Conservation (phyloP, 1,140 invertebrate species). For the Ctenoplectra terminalis region DNA sequence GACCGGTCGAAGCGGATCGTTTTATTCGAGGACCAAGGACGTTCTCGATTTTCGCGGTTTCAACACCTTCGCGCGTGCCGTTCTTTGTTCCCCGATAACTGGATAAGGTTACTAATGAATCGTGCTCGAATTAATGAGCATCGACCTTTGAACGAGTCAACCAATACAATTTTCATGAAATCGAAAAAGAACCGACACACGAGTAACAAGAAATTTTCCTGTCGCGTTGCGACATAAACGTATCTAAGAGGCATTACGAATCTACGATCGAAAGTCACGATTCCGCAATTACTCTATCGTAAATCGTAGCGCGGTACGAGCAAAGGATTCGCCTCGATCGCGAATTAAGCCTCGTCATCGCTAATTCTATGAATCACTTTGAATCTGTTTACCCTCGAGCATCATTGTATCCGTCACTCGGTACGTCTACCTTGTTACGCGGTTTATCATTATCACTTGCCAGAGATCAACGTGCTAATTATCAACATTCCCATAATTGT, state of each 20-base stretch:
- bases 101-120: not conserved
- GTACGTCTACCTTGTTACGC: conserved; percentile 19
- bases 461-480: conserved; percentile 14
- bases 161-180: not conserved
- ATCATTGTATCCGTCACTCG: conserved; percentile 16
- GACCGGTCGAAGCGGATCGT: conserved; percentile 58
- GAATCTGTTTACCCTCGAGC: conserved; percentile 16
- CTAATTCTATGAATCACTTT: conserved; percentile 32
- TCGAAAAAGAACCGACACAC: not conserved
- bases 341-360: conserved; percentile 18
- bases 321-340: conserved; percentile 10
- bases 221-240: not conserved
- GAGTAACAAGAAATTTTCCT: not conserved
- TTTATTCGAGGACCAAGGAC: conserved; percentile 51
- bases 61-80: conserved; percentile 41
- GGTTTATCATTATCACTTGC: conserved; percentile 16
- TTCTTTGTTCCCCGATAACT: not conserved
- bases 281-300: conserved; percentile 8
- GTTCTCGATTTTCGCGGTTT: conserved; percentile 69
- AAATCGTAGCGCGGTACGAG: conserved; percentile 4
- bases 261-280: not conserved
- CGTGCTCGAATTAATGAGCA: not conserved
- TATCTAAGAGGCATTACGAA: not conserved
- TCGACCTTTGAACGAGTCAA: not conserved
- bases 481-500: conserved; percentile 26